phyloP scores from a whole-genome alignment of 2,888 invertebrate genomes.

The Macaria notata region DNA sequence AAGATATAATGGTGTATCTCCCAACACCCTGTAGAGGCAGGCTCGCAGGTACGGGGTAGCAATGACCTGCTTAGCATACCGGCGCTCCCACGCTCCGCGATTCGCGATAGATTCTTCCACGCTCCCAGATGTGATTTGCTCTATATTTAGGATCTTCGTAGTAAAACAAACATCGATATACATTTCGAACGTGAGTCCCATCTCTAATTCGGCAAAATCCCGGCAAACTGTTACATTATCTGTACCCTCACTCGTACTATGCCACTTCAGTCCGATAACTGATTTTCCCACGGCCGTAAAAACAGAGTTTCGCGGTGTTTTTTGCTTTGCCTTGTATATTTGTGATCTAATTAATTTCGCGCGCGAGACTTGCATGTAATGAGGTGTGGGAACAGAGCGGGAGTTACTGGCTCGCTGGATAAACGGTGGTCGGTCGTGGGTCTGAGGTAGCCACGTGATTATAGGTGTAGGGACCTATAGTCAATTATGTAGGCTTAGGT shows the following conservation, averaged over 20 bases:
- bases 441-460: background rate
- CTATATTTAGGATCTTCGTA: conserved; percentile 79
- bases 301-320: conserved; percentile 39
- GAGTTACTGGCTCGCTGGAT: conserved; percentile 12
- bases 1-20: no score
- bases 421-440: conserved; percentile 6
- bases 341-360: conserved; percentile 47
- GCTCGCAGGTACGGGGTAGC: conserved; percentile 75
- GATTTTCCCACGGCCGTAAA: conserved; percentile 60
- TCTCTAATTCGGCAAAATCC: conserved; percentile 34
- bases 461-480: background rate
- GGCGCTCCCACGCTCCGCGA: conserved; percentile 72
- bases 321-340: conserved; percentile 31
- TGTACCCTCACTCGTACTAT: conserved; percentile 38
- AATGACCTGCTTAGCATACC: conserved; percentile 80
- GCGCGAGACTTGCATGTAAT: conserved; percentile 38
- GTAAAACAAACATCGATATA: conserved; percentile 73
- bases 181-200: conserved; percentile 59
- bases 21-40: conserved; percentile 54
- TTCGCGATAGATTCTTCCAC: conserved; percentile 80
- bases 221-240: conserved; percentile 6
- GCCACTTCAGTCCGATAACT: conserved; percentile 42
- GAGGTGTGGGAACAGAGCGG: conserved; percentile 29
- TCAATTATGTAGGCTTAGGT: no score
- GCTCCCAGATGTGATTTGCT: conserved; percentile 77